Evolutionary conservation across 2,113 vertebrate species (phyloP), one percentile per base, ranked within the genome.

Genomic region (Myxocyprinus asiaticus): DNA sequence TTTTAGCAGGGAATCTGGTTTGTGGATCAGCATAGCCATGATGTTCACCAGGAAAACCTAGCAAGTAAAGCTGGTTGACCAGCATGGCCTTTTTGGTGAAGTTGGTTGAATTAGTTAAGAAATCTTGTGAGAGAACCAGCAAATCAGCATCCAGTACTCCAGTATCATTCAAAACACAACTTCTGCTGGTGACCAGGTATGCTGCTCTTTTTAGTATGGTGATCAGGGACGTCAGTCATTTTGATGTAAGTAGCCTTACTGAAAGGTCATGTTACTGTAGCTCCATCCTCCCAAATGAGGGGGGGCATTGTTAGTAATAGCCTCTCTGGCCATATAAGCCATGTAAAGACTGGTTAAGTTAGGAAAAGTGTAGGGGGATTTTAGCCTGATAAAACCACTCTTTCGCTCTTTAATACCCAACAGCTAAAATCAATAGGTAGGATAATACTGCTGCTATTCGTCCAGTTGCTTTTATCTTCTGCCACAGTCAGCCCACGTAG

Each of bases 391-490:
- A 96, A 97, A 95, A 91, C 91, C 91, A 87, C 91, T 93, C 94
- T 96, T 92, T 93, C 91, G 95, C 93, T 95, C 92, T 94, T 91
- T 96, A 95, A 96, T 97, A 96, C 95, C 95, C 94, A 94, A 94
- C 95, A 96, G 95, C 91, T 91, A 95, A 97, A 97, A 96, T 98
- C 96, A 96, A 95, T 98, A 95, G 93, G 89, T 93, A 88, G 94
- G 95, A 96, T 96, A 94, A 97, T 95, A 94, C 95, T 92, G 92
- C 90, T 86, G 90, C 93, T 94, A 93, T 94, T 95, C 92, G 90
- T 89, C 91, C 91, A 82, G 87, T 88, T 86, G 88, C 81, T 86
- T 92, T 93, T 91, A 91, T 92, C 92, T 92, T 71, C 85, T 87
- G 79, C 86, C 85, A 85, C 85, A 7, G 84, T 88, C 84, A 88